A percentile compares a stretch with the other conserved stretches of the same genome.
phyloP scores from a whole-genome alignment of 92 coral and sea anemone species.

The Phenganax stokvisi region DNA sequence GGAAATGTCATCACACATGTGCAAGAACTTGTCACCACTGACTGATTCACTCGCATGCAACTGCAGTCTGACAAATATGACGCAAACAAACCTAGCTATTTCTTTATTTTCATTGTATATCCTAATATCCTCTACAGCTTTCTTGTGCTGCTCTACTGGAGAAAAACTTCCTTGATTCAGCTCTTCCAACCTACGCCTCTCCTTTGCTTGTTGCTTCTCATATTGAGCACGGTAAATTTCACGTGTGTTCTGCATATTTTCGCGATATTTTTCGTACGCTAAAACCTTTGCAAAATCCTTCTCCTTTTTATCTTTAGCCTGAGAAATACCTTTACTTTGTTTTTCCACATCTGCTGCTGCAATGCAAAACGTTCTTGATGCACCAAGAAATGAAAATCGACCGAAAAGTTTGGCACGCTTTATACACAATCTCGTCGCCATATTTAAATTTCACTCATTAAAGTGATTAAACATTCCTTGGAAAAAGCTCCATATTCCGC shows the following conservation, averaged over 20 bases:
- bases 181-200: conserved; percentile 32
- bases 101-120: conserved; percentile 29
- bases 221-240: conserved; percentile 19
- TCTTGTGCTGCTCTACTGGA: conserved; percentile 31
- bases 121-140: conserved; percentile 30
- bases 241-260: background rate
- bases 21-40: background rate
- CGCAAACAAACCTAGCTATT: background rate
- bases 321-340: background rate
- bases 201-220: conserved; percentile 8
- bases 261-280: conserved; percentile 30
- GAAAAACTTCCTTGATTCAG: conserved; percentile 32
- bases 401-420: conserved; percentile 13
- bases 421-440: conserved; percentile 20
- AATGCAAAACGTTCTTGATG: conserved; percentile 12
- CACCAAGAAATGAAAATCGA: background rate
- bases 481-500: background rate
- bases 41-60: background rate
- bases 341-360: conserved; percentile 15
- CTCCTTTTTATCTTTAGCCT: conserved; percentile 10
- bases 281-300: conserved; percentile 20
- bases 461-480: too few relatives aligned
- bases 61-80: background rate
- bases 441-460: background rate
- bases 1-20: too few relatives aligned